Base-by-base conservation (phyloP, 1,140 invertebrate genomes). In the Laupala kohalensis region DNA sequence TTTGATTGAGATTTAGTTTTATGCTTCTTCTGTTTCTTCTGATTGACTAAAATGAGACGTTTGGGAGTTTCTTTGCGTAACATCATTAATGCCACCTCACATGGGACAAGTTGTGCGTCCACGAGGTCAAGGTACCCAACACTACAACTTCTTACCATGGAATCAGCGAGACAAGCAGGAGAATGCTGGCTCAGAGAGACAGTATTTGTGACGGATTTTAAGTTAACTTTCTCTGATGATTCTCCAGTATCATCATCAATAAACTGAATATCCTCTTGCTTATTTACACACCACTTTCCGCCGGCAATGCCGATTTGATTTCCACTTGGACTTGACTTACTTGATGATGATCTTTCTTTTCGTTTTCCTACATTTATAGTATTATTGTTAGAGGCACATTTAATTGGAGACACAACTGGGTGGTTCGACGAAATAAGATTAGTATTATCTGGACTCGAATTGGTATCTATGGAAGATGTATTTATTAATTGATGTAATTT, bases 71-170 rank as follows among this genome's bases (percentile, higher is more conserved):
- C 89, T 73, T 88, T 89, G 2, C 89, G 82, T 12, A 91, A 78
- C 75, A 90, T 87, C 1, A 85, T 84, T 15, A 90, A 71, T 3
- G 89, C 87, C n/a, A 90, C 86, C 72, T 90, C 89, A 25, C 88
- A 88, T 15, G 89, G 88, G 4, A 90, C 84, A 73, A 90, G 83
- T 72, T 88, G 86, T 0, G 86, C 85, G 75, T 92, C 91, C 0
- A 93, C 89, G 64, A 90, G 83, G 75, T 93, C 92, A 70, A 94
- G 81, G 76, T 93, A 93, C 0, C 92, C 92, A 2, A 93, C 91
- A 77, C 91, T 93, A 77, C 91, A 93, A 76, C 91, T 93, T 15
- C 92, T 82, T 2, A 90, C 89, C 78, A 92, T 92, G 0, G 89
- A 87, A 73, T 91, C 89, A 23, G 70, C 64, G 12, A 71, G 27